Conservation (phyloP, 92 coral and sea anemone species). For the Blastomussa wellsi region DNA sequence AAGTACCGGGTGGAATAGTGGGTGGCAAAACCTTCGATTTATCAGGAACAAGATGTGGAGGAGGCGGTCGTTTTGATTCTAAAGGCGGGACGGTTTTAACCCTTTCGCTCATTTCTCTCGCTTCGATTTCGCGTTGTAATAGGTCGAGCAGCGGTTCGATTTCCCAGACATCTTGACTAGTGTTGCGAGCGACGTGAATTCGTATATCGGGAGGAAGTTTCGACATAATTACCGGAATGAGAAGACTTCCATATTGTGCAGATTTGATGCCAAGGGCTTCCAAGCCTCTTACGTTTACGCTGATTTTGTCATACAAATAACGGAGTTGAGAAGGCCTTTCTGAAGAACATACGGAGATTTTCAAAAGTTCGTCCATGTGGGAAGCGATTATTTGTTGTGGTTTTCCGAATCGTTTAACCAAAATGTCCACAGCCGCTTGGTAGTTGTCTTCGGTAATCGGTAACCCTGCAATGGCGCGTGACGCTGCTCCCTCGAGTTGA, state of each 20-base stretch:
- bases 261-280: slow-evolving; percentile 35
- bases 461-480: slow-evolving; percentile 51
- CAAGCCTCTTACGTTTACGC: slow-evolving; percentile 46
- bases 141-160: slow-evolving; percentile 37
- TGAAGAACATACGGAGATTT: slow-evolving; percentile 38
- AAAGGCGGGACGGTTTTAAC: background rate
- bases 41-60: slow-evolving; percentile 4
- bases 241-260: slow-evolving; percentile 47
- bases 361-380: slow-evolving; percentile 60
- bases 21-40: slow-evolving; percentile 12
- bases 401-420: slow-evolving; percentile 40
- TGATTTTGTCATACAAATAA: slow-evolving; percentile 50
- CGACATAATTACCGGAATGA: slow-evolving; percentile 48
- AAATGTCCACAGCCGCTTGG: slow-evolving; percentile 31
- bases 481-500: slow-evolving; percentile 40
- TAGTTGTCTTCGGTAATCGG: slow-evolving; percentile 40
- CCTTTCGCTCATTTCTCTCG: slow-evolving; percentile 47
- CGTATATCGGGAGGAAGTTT: slow-evolving; percentile 45
- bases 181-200: slow-evolving; percentile 44
- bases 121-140: slow-evolving; percentile 36
- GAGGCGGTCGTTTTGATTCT: slow-evolving; percentile 3
- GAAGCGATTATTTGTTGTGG: slow-evolving; percentile 55
- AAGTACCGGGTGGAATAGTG: slow-evolving; percentile 11
- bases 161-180: slow-evolving; percentile 46
- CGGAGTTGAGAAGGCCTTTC: slow-evolving; percentile 24